Evolutionary conservation across 2,113 vertebrate species (phyloP).

Genomic region (Climacteris rufus): DNA sequence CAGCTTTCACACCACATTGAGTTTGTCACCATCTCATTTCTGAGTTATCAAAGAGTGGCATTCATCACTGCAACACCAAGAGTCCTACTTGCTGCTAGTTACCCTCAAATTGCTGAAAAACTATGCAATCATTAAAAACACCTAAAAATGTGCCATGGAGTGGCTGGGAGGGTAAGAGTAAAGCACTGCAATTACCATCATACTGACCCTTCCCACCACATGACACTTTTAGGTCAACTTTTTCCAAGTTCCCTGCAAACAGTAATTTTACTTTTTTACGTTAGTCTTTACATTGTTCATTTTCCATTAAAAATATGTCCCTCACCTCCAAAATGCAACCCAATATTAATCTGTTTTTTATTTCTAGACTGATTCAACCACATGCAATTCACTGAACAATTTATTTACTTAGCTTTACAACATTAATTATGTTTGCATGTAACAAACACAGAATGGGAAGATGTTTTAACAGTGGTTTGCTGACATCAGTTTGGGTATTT

Average conservation of each 20-base stretch:
- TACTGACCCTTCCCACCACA: neutral
- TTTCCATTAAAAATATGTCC: neutral
- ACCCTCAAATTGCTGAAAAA: neutral
- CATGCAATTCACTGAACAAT: neutral
- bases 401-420: neutral
- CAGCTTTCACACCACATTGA: neutral
- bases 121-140: neutral
- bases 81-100: neutral
- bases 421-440: neutral
- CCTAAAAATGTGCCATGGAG: neutral
- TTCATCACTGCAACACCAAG: neutral
- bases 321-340: neutral
- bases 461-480: neutral
- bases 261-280: neutral
- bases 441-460: neutral
- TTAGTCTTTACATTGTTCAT: neutral
- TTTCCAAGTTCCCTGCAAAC: neutral
- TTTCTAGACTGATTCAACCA: neutral
- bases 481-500: neutral
- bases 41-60: neutral
- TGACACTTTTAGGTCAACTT: neutral
- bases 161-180: neutral
- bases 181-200: neutral
- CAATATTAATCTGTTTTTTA: neutral
- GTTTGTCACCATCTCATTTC: neutral